Evolutionary conservation across 64 coral and sea anemone genomes (phyloP).

Genomic region (Montipora efflorescens): DNA sequence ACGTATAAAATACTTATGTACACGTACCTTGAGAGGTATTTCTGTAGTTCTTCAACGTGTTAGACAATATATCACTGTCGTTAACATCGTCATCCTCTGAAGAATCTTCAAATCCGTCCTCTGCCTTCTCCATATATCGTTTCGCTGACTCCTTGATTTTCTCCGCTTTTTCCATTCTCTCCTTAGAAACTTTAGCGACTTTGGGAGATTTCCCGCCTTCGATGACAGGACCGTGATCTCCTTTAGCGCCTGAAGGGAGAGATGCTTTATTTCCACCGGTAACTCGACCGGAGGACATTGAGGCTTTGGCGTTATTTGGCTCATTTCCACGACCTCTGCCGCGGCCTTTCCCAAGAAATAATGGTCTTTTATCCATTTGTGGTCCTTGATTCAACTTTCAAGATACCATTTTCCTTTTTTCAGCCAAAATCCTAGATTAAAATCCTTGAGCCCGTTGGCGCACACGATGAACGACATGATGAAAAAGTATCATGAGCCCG

Average conservation of each 20-base stretch:
- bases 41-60: constrained; percentile 67
- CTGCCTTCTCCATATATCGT: constrained; percentile 55
- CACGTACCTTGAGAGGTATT: constrained; percentile 65
- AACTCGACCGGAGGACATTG: not conserved
- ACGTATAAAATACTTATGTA: not conserved
- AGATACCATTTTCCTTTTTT: not conserved
- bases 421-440: not conserved
- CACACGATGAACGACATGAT: not conserved
- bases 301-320: constrained; percentile 36
- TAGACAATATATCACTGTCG: constrained; percentile 79
- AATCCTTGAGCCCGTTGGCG: not conserved
- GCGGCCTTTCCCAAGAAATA: constrained; percentile 82
- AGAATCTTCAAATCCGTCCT: constrained; percentile 72
- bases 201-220: not conserved
- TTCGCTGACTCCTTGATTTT: constrained; percentile 84
- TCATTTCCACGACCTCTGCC: constrained; percentile 67
- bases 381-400: not conserved
- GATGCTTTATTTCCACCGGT: not conserved
- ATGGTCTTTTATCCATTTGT: constrained; percentile 57
- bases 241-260: not conserved
- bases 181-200: constrained; percentile 30
- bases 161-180: constrained; percentile 74
- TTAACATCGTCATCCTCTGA: constrained; percentile 92
- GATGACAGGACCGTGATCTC: not conserved
- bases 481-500: not conserved